Conservation (phyloP, 1,140 invertebrate species). For the Proales similis region DNA sequence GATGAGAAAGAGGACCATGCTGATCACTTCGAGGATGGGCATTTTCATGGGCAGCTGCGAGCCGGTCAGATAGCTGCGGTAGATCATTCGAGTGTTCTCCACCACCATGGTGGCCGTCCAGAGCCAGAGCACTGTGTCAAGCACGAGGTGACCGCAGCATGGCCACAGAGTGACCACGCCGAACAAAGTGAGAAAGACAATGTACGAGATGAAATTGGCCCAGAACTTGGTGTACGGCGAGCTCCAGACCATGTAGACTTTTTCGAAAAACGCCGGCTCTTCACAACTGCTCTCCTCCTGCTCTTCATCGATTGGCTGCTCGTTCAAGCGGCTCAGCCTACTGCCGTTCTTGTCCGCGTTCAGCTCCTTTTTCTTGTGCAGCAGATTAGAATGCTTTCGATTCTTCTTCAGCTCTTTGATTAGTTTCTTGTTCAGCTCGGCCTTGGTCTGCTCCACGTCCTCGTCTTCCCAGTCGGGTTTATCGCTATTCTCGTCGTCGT, state of each 20-base stretch:
- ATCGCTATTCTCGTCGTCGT: slow-evolving; percentile 3
- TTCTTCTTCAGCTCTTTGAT: slow-evolving; percentile 30
- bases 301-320: not conserved
- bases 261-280: slow-evolving; percentile 9
- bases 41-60: slow-evolving; percentile 42
- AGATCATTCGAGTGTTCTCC: slow-evolving; percentile 44
- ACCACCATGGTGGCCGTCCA: slow-evolving; percentile 47
- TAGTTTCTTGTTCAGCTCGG: slow-evolving; percentile 33
- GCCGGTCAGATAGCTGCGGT: slow-evolving; percentile 43
- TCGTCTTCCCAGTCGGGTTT: slow-evolving; percentile 21
- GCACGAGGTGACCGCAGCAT: slow-evolving; percentile 48
- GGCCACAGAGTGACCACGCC: slow-evolving; percentile 50
- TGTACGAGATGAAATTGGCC: slow-evolving; percentile 49
- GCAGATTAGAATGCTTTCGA: slow-evolving; percentile 24
- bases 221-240: slow-evolving; percentile 52
- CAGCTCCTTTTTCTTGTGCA: slow-evolving; percentile 11
- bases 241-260: slow-evolving; percentile 46
- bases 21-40: slow-evolving; percentile 39
- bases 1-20: slow-evolving; percentile 41
- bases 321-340: no score
- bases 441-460: slow-evolving; percentile 29
- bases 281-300: slow-evolving; percentile 1
- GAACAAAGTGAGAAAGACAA: slow-evolving; percentile 50
- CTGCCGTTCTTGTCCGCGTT: not conserved
- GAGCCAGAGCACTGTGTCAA: slow-evolving; percentile 48